Base-by-base conservation (phyloP, 2,888 invertebrate species). In the Ornithoptera priamus region DNA sequence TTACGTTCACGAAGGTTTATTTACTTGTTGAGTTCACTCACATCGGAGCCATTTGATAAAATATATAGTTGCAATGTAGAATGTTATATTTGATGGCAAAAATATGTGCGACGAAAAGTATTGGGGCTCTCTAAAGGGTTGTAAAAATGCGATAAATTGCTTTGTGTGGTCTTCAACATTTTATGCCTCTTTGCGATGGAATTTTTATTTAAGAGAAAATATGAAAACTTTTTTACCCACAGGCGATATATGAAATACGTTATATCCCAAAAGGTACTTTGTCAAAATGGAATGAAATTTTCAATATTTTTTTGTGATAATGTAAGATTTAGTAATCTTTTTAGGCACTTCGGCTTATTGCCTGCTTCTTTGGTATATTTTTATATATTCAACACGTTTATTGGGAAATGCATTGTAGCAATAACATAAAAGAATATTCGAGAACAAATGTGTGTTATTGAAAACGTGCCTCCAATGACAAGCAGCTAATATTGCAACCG, bases 371-470 rank as follows among this genome's bases (percentile, higher is more conserved):
- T 15, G 15, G 12, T 50, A 15, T 50, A 2, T 50, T 5, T 50
- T 17, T 15, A 15, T 17, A 15, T 50, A 50, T 50, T 18, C 50
- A 66, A 46, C 18, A 10, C 53, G 53, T 42, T 62, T 62, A n/a
- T 57, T 46, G 12, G 3, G 60, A 66, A 61, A 62, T 67, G 62
- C 67, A 67, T 46, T 68, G 70, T 67, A 71, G 69, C 72, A 73
- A 72, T 65, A 72, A 72, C 69, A 50, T 10, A 63, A 67, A 67
- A 67, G 57, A 42, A 12, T 39, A 65, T 30, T 62, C 4, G 64
- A 76, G 73, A 78, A 78, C 81, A 81, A 50, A 83, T 85, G 76
- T 57, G 78, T 68, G 75, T 82, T 83, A 85, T 86, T 84, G 83
- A 80, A 80, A 81, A 83, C 85, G 85, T 85, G 85, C 80, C 75